Percentiles rank a stretch among this genome's conserved stretches.
Conservation (phyloP, 2,797 vertebrate genomes). For the Spatula clypeata region DNA sequence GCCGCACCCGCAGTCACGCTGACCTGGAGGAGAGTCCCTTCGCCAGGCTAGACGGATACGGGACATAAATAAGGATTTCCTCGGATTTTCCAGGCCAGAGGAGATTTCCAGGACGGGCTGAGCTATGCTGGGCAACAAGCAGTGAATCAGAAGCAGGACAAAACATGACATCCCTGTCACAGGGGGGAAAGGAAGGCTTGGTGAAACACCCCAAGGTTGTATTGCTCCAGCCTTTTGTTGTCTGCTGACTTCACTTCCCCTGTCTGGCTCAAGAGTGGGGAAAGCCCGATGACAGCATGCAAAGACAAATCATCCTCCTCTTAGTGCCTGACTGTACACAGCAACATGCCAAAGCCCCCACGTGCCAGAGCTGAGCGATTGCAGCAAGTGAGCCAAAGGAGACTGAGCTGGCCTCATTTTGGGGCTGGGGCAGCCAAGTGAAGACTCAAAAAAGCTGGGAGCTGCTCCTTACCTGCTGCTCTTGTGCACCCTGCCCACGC, state of each 20-base stretch:
- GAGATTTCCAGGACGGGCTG: constrained; percentile 25
- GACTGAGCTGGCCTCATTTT: neutral
- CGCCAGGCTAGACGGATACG: neutral
- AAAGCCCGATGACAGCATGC: constrained; percentile 40
- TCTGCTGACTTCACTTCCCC: constrained; percentile 62
- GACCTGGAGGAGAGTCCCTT: neutral
- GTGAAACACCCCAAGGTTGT: neutral
- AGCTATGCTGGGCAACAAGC: neutral
- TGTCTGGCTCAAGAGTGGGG: constrained; percentile 4
- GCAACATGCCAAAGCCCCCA: neutral
- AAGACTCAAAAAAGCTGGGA: neutral
- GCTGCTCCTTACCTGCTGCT: neutral
- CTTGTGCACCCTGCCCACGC: neutral
- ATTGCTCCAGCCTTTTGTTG: constrained; percentile 55
- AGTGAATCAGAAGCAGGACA: constrained; percentile 43
- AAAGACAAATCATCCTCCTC: neutral
- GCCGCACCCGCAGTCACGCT: neutral
- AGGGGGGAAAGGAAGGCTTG: constrained; percentile 23
- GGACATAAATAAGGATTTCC: neutral
- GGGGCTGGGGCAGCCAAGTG: neutral
- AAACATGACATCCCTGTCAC: neutral
- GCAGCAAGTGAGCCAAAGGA: neutral
- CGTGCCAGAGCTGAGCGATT: neutral
- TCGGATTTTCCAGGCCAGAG: neutral
- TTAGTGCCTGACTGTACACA: neutral